Evolutionary conservation across 1,140 invertebrate species (phyloP).

Genomic region (Aphelenchoides fujianensis): DNA sequence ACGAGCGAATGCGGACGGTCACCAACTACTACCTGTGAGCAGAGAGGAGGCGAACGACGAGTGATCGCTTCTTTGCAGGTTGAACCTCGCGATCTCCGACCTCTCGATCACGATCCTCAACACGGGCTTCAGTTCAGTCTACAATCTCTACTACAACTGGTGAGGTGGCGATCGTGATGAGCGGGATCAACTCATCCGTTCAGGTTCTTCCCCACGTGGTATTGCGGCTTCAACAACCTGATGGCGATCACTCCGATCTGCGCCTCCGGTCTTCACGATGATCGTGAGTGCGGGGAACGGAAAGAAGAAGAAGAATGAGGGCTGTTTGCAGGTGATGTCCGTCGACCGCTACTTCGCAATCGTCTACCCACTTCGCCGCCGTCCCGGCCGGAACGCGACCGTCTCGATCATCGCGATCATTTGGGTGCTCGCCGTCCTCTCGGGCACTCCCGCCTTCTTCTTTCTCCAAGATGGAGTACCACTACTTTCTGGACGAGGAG

Average conservation of each 20-base stretch:
- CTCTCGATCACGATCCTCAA: conserved; percentile 56
- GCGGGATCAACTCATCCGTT: no score
- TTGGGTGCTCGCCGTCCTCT: conserved; percentile 75
- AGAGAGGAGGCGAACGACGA: no score
- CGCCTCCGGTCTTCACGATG: conserved; percentile 61
- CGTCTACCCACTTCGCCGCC: conserved; percentile 77
- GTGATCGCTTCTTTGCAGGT: background rate
- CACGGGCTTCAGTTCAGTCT: conserved; percentile 53
- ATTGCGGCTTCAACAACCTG: conserved; percentile 58
- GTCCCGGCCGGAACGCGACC: conserved; percentile 76
- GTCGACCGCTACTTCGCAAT: conserved; percentile 72
- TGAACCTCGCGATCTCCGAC: conserved; percentile 31
- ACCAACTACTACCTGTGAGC: conserved; percentile 54
- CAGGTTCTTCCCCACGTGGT: conserved; percentile 51
- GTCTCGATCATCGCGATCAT: conserved; percentile 75
- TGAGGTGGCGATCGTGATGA: no score
- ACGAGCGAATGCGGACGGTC: conserved; percentile 58
- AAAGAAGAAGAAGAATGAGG: no score
- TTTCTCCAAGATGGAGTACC: conserved; percentile 74
- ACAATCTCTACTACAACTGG: conserved; percentile 61
- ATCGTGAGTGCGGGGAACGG: conserved; percentile 33
- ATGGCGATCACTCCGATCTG: conserved; percentile 63
- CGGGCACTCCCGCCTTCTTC: conserved; percentile 78
- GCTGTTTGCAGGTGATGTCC: conserved; percentile 40
- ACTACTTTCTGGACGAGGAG: conserved; percentile 63